Percentiles rank a stretch among this genome's conserved stretches.
These are phyloP conservation scores for Mesopsocus fuscifrons DNA, from an alignment of 2,888 invertebrate genomes.

Conservation along the genomic window DNA sequence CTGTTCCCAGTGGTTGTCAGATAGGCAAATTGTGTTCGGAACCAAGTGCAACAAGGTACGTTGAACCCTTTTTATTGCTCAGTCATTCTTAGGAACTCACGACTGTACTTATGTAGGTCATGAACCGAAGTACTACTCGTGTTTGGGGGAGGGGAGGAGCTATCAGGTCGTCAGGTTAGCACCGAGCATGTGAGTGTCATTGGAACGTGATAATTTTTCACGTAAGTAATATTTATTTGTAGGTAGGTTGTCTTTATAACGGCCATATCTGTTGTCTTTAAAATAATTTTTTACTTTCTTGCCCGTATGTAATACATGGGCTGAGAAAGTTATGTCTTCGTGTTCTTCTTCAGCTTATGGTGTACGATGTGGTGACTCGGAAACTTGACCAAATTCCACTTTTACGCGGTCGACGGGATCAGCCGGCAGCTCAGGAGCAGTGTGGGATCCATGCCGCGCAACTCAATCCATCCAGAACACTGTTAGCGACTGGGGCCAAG, in stretches of 20 bases:
- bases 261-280: too few species aligned
- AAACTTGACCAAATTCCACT: constrained; percentile 80
- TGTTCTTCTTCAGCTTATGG: constrained; percentile 62
- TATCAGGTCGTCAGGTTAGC: too few species aligned
- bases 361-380: constrained; percentile 75
- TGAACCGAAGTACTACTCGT: too few species aligned
- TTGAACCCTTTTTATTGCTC: not conserved
- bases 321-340: too few species aligned
- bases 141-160: too few species aligned
- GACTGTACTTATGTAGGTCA: not conserved
- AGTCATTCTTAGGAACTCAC: not conserved
- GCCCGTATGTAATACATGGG: too few species aligned
- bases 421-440: constrained; percentile 33
- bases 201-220: too few species aligned
- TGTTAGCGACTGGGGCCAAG: constrained; percentile 79
- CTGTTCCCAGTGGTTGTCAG: constrained; percentile 90
- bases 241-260: too few species aligned
- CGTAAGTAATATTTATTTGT: too few species aligned
- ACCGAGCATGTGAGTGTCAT: too few species aligned
- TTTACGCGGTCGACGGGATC: constrained; percentile 40
- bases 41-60: constrained; percentile 90
- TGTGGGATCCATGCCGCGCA: constrained; percentile 88
- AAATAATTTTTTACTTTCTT: too few species aligned
- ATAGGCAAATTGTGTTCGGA: constrained; percentile 87
- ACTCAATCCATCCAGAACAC: constrained; percentile 78